Percentiles rank a stretch among this genome's conserved stretches.
Conservation (phyloP, 1,140 invertebrate genomes). For the Bursaphelenchus mucronatus region DNA sequence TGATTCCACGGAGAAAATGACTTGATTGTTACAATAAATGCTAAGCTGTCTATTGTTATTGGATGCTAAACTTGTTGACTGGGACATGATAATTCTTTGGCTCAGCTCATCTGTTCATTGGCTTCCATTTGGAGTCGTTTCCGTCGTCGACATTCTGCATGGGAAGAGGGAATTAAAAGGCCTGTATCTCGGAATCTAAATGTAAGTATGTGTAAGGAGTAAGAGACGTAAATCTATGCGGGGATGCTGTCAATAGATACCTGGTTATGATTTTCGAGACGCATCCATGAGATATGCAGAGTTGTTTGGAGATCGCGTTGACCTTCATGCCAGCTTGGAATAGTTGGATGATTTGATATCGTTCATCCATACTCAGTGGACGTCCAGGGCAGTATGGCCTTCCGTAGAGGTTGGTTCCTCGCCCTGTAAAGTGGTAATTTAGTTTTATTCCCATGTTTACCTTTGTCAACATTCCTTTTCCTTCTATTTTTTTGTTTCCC, state of each 20-base stretch:
- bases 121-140: slow-evolving; percentile 38
- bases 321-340: slow-evolving; percentile 60
- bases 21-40: slow-evolving; percentile 2
- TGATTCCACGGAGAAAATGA: slow-evolving; percentile 60
- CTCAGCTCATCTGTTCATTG: not conserved
- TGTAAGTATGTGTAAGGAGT: slow-evolving; percentile 27
- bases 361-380: slow-evolving; percentile 58
- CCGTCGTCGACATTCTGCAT: slow-evolving; percentile 53
- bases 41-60: too few species aligned
- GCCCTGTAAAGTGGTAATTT: slow-evolving; percentile 7
- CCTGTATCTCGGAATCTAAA: slow-evolving; percentile 57
- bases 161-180: slow-evolving; percentile 53
- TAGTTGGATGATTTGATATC: slow-evolving; percentile 49
- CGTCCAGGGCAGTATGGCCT: slow-evolving; percentile 55
- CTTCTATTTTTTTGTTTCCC: slow-evolving; percentile 7
- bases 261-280: slow-evolving; percentile 60
- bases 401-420: slow-evolving; percentile 58
- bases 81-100: not conserved
- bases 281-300: slow-evolving; percentile 60
- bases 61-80: too few species aligned
- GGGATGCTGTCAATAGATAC: slow-evolving; percentile 21
- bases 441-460: slow-evolving; percentile 6
- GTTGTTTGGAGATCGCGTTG: slow-evolving; percentile 57
- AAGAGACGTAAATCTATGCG: slow-evolving; percentile 3
- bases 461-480: slow-evolving; percentile 19